A percentile compares a stretch with the other conserved stretches of the same genome.
Evolutionary conservation across 2,797 vertebrate species (phyloP).

Genomic region (Loris lydekkerianus): DNA sequence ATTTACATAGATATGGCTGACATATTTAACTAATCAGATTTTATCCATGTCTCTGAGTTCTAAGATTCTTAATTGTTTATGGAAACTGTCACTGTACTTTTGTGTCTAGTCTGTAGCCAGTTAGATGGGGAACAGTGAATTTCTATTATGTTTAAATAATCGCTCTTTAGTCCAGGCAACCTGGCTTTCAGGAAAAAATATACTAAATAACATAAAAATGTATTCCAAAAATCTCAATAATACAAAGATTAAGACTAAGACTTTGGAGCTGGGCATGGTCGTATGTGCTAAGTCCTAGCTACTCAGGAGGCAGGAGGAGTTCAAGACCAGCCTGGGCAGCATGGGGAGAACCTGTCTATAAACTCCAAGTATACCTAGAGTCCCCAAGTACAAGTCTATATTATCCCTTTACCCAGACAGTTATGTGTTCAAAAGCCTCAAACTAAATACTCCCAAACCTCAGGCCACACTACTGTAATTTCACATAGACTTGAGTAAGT

Average conservation of each 20-base stretch:
- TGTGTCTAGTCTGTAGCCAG: background rate
- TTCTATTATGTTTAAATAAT: background rate
- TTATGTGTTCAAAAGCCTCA: conserved; percentile 21
- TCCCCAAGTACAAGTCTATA: background rate
- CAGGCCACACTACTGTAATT: conserved; percentile 38
- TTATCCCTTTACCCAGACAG: conserved; percentile 44
- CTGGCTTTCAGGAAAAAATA: background rate
- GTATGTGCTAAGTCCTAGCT: background rate
- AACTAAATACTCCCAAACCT: conserved; percentile 53
- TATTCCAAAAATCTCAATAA: conserved; percentile 6
- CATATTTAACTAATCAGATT: conserved; percentile 21
- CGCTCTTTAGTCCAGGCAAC: background rate
- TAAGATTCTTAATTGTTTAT: conserved; percentile 41
- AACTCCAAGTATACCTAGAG: background rate
- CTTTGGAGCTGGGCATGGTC: background rate
- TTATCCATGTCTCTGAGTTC: background rate
- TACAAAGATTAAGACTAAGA: conserved; percentile 18
- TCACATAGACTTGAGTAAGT: background rate
- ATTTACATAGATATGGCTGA: background rate
- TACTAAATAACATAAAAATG: background rate
- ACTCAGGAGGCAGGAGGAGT: background rate
- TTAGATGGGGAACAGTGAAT: background rate
- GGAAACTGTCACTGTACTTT: background rate
- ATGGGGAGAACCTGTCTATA: background rate
- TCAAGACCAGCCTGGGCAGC: background rate